Base-by-base conservation (phyloP, 2,888 invertebrate genomes). In the Andrena hattorfiana region DNA sequence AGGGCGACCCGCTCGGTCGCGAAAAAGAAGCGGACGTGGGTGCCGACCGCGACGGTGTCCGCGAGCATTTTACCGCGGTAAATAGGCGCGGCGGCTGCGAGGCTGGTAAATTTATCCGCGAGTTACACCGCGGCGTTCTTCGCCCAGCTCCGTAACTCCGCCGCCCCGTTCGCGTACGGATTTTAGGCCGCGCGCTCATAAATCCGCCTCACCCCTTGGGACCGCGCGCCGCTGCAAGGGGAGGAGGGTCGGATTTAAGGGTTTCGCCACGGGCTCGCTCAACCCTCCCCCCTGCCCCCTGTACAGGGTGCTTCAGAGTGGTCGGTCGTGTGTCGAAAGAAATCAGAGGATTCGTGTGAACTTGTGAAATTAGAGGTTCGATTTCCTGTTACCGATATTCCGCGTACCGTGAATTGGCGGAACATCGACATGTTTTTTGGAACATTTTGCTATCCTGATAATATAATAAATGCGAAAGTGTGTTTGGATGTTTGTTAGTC, bases 141-240 rank as follows among this genome's bases (percentile, higher is more conserved):
- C 77, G 49, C 72, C 72, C 51, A 32, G 70, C 71, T 71, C 54
- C 71, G 78, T 77, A 83, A 85, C 87, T 77, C 42, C 60, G 81
- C 68, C 73, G 70, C 81, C 20, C 77, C 73, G 77, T 59, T 74
- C 77, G 63, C 83, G 76, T 86, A 81, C 83, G 83, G 88, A 88
- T 88, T 88, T 88, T 83, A 83, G 86, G 83, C 88, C 73, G 86
- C 67, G 80, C 64, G 80, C 83, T 88, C 87, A 78, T 88, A 88
- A 88, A 88, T 88, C 85, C 85, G 78, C 56, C 64, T 80, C 78
- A 83, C 85, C 84, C 84, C 85, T 74, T 68, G 84, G 69, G 87
- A 68, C 73, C 70, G 48, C 32, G 75, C 51, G 70, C 59, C 60
- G 35, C 32, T 60, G 72, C 51, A 35, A 56, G 54, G 59, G 69